Conservation (phyloP, 2,797 vertebrate species). For the Loris lydekkerianus region DNA sequence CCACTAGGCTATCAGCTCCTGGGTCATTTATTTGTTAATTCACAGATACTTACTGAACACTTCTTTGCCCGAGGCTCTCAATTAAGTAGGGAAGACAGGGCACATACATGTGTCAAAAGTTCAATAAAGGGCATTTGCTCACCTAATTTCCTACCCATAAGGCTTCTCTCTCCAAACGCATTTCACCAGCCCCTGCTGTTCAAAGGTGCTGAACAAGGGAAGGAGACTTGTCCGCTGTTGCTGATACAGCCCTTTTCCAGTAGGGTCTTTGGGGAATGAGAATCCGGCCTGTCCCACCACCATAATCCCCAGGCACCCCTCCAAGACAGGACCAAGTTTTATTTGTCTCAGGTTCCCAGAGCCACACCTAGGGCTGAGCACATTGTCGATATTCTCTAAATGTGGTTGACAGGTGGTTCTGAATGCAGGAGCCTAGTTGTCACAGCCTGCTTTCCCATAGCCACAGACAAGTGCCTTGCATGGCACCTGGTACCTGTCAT, state of each 20-base stretch:
- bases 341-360: not conserved
- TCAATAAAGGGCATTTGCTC: not conserved
- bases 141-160: fast-evolving
- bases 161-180: not conserved
- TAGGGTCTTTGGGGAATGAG: not conserved
- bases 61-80: not conserved
- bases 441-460: not conserved
- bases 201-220: not conserved
- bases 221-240: fast-evolving
- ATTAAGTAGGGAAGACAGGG: not conserved
- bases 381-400: not conserved
- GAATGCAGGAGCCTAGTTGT: not conserved
- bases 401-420: no score
- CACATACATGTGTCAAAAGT: not conserved
- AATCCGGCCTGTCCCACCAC: not conserved
- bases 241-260: fast-evolving
- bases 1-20: fast-evolving
- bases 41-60: not conserved
- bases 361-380: not conserved
- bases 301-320: not conserved
- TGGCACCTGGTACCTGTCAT: fast-evolving
- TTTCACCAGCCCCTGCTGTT: not conserved
- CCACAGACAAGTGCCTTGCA: not conserved
- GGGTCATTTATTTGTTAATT: not conserved
- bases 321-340: no score